Conservation (phyloP, 2,888 invertebrate species). For the Nymphalis c-album region DNA sequence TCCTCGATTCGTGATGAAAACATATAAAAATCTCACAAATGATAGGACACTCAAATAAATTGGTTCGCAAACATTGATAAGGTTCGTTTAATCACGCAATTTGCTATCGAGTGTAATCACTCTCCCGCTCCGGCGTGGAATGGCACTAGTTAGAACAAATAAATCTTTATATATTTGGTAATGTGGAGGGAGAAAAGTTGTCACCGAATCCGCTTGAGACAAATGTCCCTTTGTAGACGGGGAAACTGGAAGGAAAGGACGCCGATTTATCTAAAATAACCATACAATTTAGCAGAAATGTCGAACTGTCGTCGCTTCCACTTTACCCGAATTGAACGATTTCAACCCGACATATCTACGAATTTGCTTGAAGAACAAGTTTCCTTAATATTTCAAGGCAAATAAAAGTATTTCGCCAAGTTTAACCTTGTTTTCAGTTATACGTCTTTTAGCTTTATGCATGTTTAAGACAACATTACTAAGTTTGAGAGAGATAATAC, state of each 20-base stretch:
- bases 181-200: slow-evolving; percentile 61
- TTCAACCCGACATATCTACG: slow-evolving; percentile 73
- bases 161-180: slow-evolving; percentile 49
- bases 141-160: slow-evolving; percentile 42
- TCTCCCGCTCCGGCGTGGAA: slow-evolving; percentile 34
- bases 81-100: slow-evolving; percentile 39
- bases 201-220: slow-evolving; percentile 66
- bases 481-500: background rate
- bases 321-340: slow-evolving; percentile 78
- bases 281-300: slow-evolving; percentile 73
- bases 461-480: slow-evolving; percentile 35
- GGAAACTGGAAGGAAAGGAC: slow-evolving; percentile 68
- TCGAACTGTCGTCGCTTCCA: slow-evolving; percentile 74
- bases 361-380: slow-evolving; percentile 76
- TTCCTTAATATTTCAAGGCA: slow-evolving; percentile 55
- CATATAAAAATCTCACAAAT: slow-evolving; percentile 34
- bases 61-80: slow-evolving; percentile 43
- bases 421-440: slow-evolving; percentile 70
- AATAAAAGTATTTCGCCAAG: slow-evolving; percentile 70
- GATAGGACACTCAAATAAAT: slow-evolving; percentile 59
- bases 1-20: slow-evolving; percentile 6
- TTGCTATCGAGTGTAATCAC: slow-evolving; percentile 38
- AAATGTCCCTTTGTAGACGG: slow-evolving; percentile 74
- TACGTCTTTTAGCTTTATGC: slow-evolving; percentile 62
- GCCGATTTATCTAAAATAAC: slow-evolving; percentile 78